phyloP scores from a whole-genome alignment of 2,113 vertebrate species.

The Meles meles region DNA sequence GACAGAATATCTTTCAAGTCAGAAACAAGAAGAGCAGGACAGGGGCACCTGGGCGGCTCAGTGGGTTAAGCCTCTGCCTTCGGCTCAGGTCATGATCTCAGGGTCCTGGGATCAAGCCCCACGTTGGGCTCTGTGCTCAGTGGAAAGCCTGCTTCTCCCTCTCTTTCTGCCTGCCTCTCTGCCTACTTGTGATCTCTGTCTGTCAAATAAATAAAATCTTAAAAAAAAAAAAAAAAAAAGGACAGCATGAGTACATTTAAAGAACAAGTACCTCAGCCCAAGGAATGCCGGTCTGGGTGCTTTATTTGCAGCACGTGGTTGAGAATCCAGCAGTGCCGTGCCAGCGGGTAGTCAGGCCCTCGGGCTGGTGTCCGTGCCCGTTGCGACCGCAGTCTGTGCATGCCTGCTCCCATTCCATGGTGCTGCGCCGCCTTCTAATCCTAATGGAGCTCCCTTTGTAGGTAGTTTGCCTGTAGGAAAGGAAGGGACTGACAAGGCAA shows the following conservation, averaged over 20 bases:
- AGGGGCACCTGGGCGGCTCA: too few relatives aligned
- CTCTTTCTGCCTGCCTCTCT: too few relatives aligned
- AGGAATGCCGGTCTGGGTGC: neutral
- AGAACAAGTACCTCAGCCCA: too few relatives aligned
- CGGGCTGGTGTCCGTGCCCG: accelerated
- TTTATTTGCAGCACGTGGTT: accelerated
- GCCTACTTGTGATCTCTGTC: too few relatives aligned
- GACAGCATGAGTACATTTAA: neutral
- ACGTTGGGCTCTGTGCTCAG: too few relatives aligned
- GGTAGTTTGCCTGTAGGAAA: neutral
- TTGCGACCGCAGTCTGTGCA: accelerated
- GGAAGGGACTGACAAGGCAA: neutral
- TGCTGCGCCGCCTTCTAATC: accelerated
- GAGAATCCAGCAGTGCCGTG: accelerated
- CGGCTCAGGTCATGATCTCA: too few relatives aligned
- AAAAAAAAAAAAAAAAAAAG: too few relatives aligned
- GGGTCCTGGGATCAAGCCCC: too few relatives aligned
- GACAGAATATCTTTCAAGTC: neutral
- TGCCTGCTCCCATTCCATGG: accelerated
- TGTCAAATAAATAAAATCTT: too few relatives aligned
- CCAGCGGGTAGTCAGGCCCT: accelerated
- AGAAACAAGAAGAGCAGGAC: neutral
- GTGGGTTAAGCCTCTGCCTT: too few relatives aligned
- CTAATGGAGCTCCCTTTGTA: accelerated
- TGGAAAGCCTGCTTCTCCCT: too few relatives aligned